These are phyloP conservation scores for Acrossocheilus fasciatus DNA, from an alignment of 2,797 vertebrate species.

Conservation along the genomic window DNA sequence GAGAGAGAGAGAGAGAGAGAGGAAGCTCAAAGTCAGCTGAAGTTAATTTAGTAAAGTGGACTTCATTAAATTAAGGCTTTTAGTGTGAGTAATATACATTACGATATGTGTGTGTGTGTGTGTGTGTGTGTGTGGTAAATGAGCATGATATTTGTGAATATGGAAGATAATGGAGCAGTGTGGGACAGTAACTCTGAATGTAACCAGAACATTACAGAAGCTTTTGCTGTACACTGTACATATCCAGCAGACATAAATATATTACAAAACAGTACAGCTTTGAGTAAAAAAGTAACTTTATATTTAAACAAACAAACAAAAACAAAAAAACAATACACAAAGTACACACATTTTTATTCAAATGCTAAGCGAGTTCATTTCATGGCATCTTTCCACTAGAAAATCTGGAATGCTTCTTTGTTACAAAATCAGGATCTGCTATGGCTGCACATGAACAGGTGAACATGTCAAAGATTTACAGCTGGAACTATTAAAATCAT, in stretches of 20 bases:
- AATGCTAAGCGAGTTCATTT: background rate
- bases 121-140: conserved; percentile 51
- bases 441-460: background rate
- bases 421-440: background rate
- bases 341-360: background rate
- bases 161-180: conserved; percentile 19
- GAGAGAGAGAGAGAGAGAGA: background rate
- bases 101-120: background rate
- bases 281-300: background rate
- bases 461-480: background rate
- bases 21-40: background rate
- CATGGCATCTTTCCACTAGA: background rate
- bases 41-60: conserved; percentile 37
- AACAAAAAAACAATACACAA: background rate
- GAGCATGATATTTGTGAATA: conserved; percentile 15
- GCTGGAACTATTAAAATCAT: background rate
- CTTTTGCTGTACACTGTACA: background rate
- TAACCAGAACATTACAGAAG: background rate
- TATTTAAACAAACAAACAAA: background rate
- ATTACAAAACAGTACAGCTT: background rate
- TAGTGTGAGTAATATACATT: conserved; percentile 18
- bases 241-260: background rate
- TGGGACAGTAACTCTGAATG: conserved; percentile 7
- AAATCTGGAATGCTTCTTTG: background rate
- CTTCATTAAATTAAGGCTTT: conserved; percentile 32